Evolutionary conservation across 2,888 invertebrate species (phyloP).

Genomic region (Augochlorella aurata): DNA sequence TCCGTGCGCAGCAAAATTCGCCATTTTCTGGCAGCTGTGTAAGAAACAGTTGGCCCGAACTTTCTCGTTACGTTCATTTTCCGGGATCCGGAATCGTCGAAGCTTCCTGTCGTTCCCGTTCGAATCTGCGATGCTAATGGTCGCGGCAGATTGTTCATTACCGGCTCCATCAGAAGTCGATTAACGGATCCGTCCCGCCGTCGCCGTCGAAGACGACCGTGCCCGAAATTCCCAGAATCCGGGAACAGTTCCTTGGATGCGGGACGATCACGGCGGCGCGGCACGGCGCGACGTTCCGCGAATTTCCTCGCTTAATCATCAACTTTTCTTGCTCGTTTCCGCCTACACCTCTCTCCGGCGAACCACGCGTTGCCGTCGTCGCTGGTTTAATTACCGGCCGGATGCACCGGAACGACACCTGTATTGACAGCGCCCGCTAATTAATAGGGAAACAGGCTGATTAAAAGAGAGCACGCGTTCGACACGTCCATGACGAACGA

Average conservation of each 20-base stretch:
- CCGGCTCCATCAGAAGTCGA: conserved; percentile 29
- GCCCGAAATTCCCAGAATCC: conserved; percentile 3
- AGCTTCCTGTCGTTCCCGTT: conserved; percentile 16
- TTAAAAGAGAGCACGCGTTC: background rate
- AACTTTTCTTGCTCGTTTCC: conserved; percentile 10
- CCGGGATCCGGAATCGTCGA: conserved; percentile 11
- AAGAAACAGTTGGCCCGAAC: background rate
- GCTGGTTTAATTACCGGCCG: conserved; percentile 8
- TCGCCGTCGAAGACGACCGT: background rate
- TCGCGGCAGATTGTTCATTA: conserved; percentile 40
- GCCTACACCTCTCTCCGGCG: background rate
- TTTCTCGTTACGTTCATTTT: conserved; percentile 3
- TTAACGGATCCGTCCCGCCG: conserved; percentile 31
- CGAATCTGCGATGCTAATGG: conserved; percentile 42
- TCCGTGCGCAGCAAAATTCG: too few relatives aligned
- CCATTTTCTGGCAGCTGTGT: background rate
- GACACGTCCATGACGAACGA: background rate
- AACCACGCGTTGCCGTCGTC: background rate
- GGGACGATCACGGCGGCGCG: background rate
- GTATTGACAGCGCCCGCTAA: background rate
- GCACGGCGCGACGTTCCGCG: background rate
- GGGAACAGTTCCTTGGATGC: conserved; percentile 8
- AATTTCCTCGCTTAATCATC: conserved; percentile 8
- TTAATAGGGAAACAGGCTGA: background rate
- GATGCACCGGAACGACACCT: background rate